These are phyloP conservation scores for Eueides isabella DNA, from an alignment of 1,140 invertebrate genomes.

Conservation along the genomic window DNA sequence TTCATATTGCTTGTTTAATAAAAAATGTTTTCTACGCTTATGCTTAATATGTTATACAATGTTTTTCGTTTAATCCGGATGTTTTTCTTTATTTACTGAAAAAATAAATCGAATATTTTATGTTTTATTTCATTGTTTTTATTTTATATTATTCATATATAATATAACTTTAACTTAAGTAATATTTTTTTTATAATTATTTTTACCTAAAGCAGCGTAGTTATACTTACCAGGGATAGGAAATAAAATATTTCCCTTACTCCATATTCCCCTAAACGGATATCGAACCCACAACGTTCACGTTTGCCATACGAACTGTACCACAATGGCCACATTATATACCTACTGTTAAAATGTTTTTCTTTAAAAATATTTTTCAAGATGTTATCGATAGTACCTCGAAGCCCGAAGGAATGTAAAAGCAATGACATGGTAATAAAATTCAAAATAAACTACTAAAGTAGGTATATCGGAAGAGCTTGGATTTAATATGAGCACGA, in stretches of 20 bases:
- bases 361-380: background rate
- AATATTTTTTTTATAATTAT: too few species aligned
- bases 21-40: slow-evolving; percentile 17
- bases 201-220: too few species aligned
- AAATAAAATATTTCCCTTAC: too few species aligned
- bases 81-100: background rate
- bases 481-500: slow-evolving; percentile 10
- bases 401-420: background rate
- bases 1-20: background rate
- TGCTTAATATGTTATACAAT: slow-evolving; percentile 14
- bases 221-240: too few species aligned
- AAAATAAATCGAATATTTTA: background rate
- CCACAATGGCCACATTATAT: background rate
- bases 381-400: background rate
- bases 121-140: background rate
- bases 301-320: too few species aligned
- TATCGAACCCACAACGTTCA: too few species aligned
- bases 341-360: background rate
- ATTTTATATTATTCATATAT: too few species aligned
- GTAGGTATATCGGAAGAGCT: background rate
- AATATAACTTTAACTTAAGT: too few species aligned
- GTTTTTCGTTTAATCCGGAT: background rate
- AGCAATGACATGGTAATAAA: slow-evolving; percentile 13
- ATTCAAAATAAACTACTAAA: slow-evolving; percentile 4
- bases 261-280: too few species aligned